Evolutionary conservation across 2,113 vertebrate species (phyloP).

Genomic region (Syngnathoides biaculeatus): DNA sequence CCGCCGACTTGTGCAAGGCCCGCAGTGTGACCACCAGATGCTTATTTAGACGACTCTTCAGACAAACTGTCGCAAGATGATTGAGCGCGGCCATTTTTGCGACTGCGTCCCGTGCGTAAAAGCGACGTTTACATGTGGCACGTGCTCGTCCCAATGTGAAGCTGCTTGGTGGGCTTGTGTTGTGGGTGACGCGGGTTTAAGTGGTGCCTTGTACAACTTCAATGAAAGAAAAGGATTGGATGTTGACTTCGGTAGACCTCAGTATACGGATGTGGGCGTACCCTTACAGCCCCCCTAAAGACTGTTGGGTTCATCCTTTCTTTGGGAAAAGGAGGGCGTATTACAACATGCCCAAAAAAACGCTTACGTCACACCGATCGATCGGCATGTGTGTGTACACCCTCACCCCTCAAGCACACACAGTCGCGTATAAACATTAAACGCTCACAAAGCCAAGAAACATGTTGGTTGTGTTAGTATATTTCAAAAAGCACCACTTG

Average conservation of each 20-base stretch:
- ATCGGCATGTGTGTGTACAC: conserved; percentile 1
- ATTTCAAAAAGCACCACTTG: background rate
- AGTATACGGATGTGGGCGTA: conserved; percentile 52
- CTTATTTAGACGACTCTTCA: conserved; percentile 35
- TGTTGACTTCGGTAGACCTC: conserved; percentile 26
- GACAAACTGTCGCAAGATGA: conserved; percentile 39
- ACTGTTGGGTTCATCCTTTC: conserved; percentile 17
- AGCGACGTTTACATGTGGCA: background rate
- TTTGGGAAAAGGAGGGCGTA: conserved; percentile 7
- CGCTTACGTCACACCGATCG: conserved; percentile 49
- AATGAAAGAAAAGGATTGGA: conserved; percentile 52
- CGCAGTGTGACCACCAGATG: conserved; percentile 46
- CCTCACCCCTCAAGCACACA: background rate
- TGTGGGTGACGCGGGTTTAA: conserved; percentile 27
- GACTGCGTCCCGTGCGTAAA: background rate
- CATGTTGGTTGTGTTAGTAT: background rate
- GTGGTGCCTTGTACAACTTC: conserved; percentile 28
- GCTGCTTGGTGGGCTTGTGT: background rate
- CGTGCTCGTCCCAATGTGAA: conserved; percentile 7
- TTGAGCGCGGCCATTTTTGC: conserved; percentile 70
- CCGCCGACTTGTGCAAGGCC: conserved; percentile 64
- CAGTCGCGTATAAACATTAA: background rate
- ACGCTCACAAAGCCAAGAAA: background rate
- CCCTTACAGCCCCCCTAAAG: background rate
- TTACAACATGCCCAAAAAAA: conserved; percentile 33